These are phyloP conservation scores for Zaprionus gabonicus DNA, from an alignment of 1,140 invertebrate genomes.

Conservation along the genomic window DNA sequence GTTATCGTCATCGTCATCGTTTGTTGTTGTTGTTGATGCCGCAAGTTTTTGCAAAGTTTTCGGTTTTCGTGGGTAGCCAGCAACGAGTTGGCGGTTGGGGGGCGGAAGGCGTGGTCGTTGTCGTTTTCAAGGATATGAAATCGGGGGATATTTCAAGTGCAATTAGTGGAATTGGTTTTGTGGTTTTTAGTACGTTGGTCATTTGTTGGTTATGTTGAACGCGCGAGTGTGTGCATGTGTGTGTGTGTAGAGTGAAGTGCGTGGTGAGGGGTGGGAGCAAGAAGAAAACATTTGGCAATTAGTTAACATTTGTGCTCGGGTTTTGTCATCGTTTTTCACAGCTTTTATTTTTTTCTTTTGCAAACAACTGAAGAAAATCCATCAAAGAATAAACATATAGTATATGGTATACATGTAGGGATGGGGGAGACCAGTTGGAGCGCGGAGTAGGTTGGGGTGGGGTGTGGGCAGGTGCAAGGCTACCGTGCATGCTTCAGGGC, in stretches of 20 bases:
- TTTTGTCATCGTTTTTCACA: conserved; percentile 7
- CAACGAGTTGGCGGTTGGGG: background rate
- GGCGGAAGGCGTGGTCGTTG: conserved; percentile 40
- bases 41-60: conserved; percentile 74
- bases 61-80: conserved; percentile 2
- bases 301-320: conserved; percentile 67
- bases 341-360: conserved; percentile 1
- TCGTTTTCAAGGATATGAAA: conserved; percentile 63
- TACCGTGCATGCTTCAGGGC: background rate
- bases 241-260: conserved; percentile 14
- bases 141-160: conserved; percentile 77
- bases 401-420: conserved; percentile 20
- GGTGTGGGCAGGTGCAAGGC: conserved; percentile 21
- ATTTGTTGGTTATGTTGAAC: conserved; percentile 47
- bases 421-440: background rate
- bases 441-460: background rate
- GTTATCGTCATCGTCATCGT: conserved; percentile 10
- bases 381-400: conserved; percentile 35
- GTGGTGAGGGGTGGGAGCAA: conserved; percentile 30
- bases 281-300: conserved; percentile 73
- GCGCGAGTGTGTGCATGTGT: conserved; percentile 22
- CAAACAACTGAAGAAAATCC: conserved; percentile 44
- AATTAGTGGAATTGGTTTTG: conserved; percentile 83
- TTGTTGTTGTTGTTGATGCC: conserved; percentile 49
- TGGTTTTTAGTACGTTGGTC: conserved; percentile 60